Evolutionary conservation across 2,113 vertebrate genomes (phyloP), one percentile per base, ranked within the genome.

Genomic region (Phrynocephalus versicolor): DNA sequence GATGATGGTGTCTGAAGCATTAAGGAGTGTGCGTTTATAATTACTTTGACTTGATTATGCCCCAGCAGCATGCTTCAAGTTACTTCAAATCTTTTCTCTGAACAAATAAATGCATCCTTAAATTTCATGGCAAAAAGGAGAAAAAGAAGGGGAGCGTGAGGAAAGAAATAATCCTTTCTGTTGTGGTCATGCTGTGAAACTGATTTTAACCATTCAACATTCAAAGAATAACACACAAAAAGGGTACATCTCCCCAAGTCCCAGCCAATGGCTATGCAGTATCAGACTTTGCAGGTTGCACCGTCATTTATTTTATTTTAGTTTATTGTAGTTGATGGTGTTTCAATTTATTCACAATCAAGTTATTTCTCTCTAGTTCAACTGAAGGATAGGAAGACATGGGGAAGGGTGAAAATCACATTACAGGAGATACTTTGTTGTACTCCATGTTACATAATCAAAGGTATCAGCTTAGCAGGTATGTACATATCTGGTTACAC

Each of bases 1-100:
- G 85, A 89, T 92, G 90, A 94, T 95, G 71, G 84, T 92, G 88
- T 94, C 90, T 92, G 85, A 94, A 95, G 87, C 94, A 96, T 92
- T 94, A 95, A 92, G 91, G 93, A 94, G 91, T 85, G 92, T 27
- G 92, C 88, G 85, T 60, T 90, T 92, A 80, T 91, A 93, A 95
- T 92, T 95, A 87, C 91, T 91, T 77, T 80, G 88, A 95, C 93
- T 95, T 93, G 93, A 94, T 94, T 94, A 90, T 82, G 90, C 90
- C 83, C 90, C 64, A 85, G 87, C 87, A 91, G 83, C 88, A 85
- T 70, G 0, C 73, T 94, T 87, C 94, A 90, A 94, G 93, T 94
- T 85, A 74, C 90, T 85, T 85, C 0, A 76, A 16, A 0, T 93
- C 88, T 90, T 85, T 91, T 79, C 83, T 93, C 88, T 84, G 90